phyloP scores from a whole-genome alignment of 2,797 vertebrate genomes.

The Uromys caudimaculatus region DNA sequence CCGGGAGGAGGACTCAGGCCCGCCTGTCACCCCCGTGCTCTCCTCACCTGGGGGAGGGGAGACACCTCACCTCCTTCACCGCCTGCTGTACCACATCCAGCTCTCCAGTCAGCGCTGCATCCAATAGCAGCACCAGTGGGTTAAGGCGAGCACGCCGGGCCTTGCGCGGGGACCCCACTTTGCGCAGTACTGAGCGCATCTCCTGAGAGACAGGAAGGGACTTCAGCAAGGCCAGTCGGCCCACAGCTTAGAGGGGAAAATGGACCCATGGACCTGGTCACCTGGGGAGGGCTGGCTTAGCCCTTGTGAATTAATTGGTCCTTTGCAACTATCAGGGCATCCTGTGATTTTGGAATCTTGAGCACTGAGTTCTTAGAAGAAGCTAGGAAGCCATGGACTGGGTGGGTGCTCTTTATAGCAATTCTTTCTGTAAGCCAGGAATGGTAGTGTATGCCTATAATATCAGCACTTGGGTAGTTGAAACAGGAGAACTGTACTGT shows the following conservation, averaged over 20 bases:
- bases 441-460: too few relatives aligned
- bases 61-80: slow-evolving; percentile 88
- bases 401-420: background rate
- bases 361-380: background rate
- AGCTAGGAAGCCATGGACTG: background rate
- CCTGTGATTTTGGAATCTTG: background rate
- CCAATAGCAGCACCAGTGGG: slow-evolving; percentile 93
- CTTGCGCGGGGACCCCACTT: slow-evolving; percentile 82
- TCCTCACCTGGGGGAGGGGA: background rate
- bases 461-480: background rate
- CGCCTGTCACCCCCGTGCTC: rapidly evolving
- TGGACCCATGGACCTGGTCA: rapidly evolving
- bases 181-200: slow-evolving; percentile 91
- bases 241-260: background rate
- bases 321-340: background rate
- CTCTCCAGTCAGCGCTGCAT: slow-evolving; percentile 93
- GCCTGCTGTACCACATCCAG: slow-evolving; percentile 94
- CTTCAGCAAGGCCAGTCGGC: background rate
- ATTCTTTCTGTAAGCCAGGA: background rate
- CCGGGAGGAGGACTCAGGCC: background rate
- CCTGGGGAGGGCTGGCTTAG: background rate
- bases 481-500: background rate
- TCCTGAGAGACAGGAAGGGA: slow-evolving; percentile 84
- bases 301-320: background rate
- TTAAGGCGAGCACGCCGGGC: slow-evolving; percentile 90